Evolutionary conservation across 2,113 vertebrate genomes (phyloP), one percentile per base, ranked within the genome.

Genomic region (Epinephelus fuscoguttatus): DNA sequence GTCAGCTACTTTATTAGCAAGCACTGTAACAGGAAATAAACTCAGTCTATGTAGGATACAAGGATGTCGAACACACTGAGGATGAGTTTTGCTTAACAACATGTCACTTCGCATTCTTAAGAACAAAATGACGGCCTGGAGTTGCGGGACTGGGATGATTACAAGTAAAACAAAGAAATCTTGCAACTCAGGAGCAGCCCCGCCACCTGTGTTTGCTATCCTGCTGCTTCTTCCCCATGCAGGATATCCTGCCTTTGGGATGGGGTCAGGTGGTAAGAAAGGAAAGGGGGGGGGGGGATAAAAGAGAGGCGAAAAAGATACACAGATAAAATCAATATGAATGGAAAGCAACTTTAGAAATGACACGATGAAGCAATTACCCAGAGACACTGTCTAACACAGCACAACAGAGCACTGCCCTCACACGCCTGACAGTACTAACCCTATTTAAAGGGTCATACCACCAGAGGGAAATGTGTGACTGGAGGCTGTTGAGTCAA

Each of bases 171-270:
- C 72, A 47, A 55, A 13, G 21, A 19, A 78, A 60, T 78, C 21
- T 0, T 45, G 76, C 27, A 62, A 72, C 55, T 61, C 8, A 55
- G 45, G 60, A 77, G 74, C 79, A 82, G 56, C 62, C 80, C 19
- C 50, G 19, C 69, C 91, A 91, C 81, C 89, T 91, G 87, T 71
- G 79, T 86, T 85, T 85, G 78, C 75, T 33, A 64, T 55, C 68
- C 8, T 2, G 50, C 56, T 80, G 79, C 45, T 23, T 85, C 80
- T 69, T 78, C 78, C 86, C 56, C 53, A 40, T 6, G 42, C 85
- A 91, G 91, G 92, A 94, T 85, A 91, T 93, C 92, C 92, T 91
- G 84, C 87, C 82, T 89, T 84, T 78, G 49, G 69, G 78, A 81
- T 40, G 42, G 37, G 40, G 63, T 63, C 52, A 23, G 55, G 56